Base-by-base conservation (phyloP, 2,797 vertebrate species). In the Artibeus lituratus region DNA sequence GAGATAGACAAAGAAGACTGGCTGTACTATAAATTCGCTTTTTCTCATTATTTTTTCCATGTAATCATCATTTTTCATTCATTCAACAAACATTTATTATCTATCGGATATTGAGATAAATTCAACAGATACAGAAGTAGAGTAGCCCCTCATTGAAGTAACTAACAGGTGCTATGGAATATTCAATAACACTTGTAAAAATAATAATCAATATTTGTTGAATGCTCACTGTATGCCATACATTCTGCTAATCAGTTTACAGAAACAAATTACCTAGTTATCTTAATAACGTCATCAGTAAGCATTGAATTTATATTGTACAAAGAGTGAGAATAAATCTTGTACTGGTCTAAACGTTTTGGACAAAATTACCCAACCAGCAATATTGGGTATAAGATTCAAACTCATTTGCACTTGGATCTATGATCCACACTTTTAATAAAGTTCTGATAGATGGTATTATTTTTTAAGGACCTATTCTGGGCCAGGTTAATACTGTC, bases 121-220 rank as follows among this genome's bases (percentile, higher is more conserved):
- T 59, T 67, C 7, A 32, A 69, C 47, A 49, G 37, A 32, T 14
- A 39, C 0, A 16, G 39, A 53, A 44, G n/a, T 26, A 72, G 24
- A 62, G 18, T n/a, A n/a, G 19, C 37, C 26, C 42, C 5, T 85
- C 5, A 29, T 0, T 44, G 5, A 87, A 49, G 16, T 65, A 76
- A 10, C 18, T n/a, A 1, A 35, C 24, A 21, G 3, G 29, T 59
- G 37, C 19, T 18, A n/a, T 42, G 3, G 7, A 9, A 14, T 89
- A 47, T 49, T 83, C 82, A 95, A 78, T 29, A 84, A 39, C 24
- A 84, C 35, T 49, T 69, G 67, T 2, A 95, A 90, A 83, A 29
- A 59, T 29, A 82, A 81, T 67, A 92, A 12, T 49, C 49, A 39
- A 57, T 51, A 57, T 67, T 84, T 77, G 47, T 10, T 78, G 21